Conservation (phyloP, 2,888 invertebrate genomes). For the Resseliella maxima region DNA sequence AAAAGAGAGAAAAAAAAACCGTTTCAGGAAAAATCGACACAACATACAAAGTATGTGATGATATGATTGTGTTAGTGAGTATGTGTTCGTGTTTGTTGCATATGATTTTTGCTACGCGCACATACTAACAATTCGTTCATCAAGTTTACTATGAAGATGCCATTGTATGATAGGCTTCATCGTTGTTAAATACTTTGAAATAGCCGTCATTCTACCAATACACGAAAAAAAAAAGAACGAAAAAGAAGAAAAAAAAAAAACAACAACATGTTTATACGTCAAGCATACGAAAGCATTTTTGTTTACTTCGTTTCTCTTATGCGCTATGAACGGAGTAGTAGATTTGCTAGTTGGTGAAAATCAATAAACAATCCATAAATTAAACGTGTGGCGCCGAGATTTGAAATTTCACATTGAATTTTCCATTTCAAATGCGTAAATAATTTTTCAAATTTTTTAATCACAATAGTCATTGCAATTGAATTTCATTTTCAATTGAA, state of each 20-base stretch:
- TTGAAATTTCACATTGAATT: not conserved
- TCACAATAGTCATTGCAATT: not conserved
- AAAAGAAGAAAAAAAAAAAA: not conserved
- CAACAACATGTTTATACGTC: not conserved
- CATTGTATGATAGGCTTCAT: not conserved
- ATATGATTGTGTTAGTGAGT: not conserved
- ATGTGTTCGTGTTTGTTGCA: slow-evolving; percentile 16
- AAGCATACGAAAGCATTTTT: slow-evolving; percentile 27
- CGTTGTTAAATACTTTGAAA: not conserved
- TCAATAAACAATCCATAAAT: slow-evolving; percentile 46
- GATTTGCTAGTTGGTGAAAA: slow-evolving; percentile 51
- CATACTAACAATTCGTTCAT: slow-evolving; percentile 8
- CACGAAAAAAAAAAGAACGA: too few species aligned
- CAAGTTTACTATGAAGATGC: not conserved
- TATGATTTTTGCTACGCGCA: not conserved
- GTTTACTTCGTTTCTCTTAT: slow-evolving; percentile 8
- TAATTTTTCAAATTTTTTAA: not conserved
- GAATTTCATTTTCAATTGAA: not conserved
- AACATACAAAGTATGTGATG: too few species aligned
- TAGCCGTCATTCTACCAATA: slow-evolving; percentile 19
- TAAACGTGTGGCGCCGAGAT: not conserved
- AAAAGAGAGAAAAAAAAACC: not conserved
- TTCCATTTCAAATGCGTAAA: too few species aligned
- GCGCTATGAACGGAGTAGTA: slow-evolving; percentile 31
- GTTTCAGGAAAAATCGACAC: slow-evolving; percentile 44